phyloP scores from a whole-genome alignment of 2,113 vertebrate species.

The Burhinus bistriatus region DNA sequence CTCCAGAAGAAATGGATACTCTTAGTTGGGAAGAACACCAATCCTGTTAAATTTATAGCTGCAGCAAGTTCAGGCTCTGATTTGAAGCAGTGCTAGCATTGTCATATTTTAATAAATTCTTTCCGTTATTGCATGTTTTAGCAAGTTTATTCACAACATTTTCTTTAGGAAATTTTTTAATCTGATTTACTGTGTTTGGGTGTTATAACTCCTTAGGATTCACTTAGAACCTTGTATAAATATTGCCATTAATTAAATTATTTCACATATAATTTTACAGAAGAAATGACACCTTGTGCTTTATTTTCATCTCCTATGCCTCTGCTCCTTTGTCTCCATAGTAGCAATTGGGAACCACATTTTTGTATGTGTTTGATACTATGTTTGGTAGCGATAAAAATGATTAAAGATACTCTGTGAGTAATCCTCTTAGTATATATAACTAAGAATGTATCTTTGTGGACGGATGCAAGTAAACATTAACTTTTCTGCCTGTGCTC shows the following conservation, averaged over 20 bases:
- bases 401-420: background rate
- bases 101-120: background rate
- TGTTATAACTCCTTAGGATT: background rate
- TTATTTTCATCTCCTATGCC: slow-evolving; percentile 13
- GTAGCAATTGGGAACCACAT: slow-evolving; percentile 31
- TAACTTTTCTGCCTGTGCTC: background rate
- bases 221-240: background rate
- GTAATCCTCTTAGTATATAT: background rate
- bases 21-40: background rate
- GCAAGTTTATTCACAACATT: background rate
- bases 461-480: background rate
- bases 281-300: background rate
- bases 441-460: background rate
- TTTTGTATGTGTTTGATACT: slow-evolving; percentile 9
- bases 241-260: slow-evolving; percentile 30
- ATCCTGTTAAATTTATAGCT: background rate
- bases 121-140: background rate
- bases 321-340: slow-evolving; percentile 28
- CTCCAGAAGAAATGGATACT: background rate
- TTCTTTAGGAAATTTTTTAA: background rate
- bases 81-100: background rate
- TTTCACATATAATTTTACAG: background rate
- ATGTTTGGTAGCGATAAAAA: slow-evolving; percentile 22
- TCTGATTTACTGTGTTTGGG: background rate
- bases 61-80: background rate